Base-by-base conservation (phyloP, 2,113 vertebrate species). In the Pollachius pollachius region DNA sequence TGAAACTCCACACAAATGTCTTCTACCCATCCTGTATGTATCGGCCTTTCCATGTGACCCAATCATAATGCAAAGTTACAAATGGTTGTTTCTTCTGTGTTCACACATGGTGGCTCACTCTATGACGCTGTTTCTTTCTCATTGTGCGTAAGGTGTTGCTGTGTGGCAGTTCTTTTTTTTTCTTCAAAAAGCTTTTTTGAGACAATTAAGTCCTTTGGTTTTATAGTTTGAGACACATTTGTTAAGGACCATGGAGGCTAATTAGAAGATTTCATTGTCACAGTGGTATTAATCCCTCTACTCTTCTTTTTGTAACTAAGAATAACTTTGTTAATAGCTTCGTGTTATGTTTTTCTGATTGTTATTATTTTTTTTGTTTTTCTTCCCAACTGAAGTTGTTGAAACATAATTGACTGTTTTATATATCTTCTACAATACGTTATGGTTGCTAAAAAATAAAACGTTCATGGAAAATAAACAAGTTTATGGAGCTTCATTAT, bases 341-440 rank as follows among this genome's bases (percentile, higher is more conserved):
- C 83, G 78, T 67, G 15, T 62, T 67, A 9, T 67, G 30, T 34
- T 34, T 34, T 48, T 48, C 41, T 48, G 41, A 65, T 52, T 65
- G 64, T 76, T 68, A 56, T 70, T 69, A 66, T 68, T 73, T 69
- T 64, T 61, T 70, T 30, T 64, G 21, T 75, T 15, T 64, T 70
- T 77, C 72, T 73, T 63, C 59, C 56, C 67, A 70, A 73, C 68
- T 62, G 71, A 66, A 79, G 68, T 79, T 72, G 70, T 75, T 75
- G 77, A 78, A 86, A 86, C 70, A 85, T 67, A 84, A 78, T 85
- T 85, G 77, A 83, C 74, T 78, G 68, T 87, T 91, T 88, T 89
- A 79, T 90, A 89, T 89, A 87, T 87, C 80, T 89, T 87, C 80
- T 85, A 84, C 83, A 81, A 77, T 82, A 70, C 81, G 76, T 89